A percentile compares a stretch with the other conserved stretches of the same genome.
Conservation (phyloP, 2,797 vertebrate species). For the Acrocephalus scirpaceus region DNA sequence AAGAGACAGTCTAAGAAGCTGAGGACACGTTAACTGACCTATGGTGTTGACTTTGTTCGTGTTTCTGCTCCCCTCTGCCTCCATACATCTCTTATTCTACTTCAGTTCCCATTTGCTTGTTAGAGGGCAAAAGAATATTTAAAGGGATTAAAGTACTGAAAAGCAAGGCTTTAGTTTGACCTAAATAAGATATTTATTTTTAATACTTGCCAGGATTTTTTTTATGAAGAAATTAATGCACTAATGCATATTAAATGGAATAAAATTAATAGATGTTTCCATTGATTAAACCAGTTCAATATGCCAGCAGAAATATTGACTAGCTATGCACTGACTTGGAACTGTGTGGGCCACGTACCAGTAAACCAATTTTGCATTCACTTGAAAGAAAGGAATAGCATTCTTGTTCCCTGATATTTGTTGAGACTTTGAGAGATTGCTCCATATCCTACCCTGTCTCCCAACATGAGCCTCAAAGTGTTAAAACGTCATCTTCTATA, state of each 20-base stretch:
- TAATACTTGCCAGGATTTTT: slow-evolving; percentile 66
- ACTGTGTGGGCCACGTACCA: slow-evolving; percentile 40
- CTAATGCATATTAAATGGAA: slow-evolving; percentile 65
- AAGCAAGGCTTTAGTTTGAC: slow-evolving; percentile 68
- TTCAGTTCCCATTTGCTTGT: slow-evolving; percentile 75
- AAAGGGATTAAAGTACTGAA: slow-evolving; percentile 73
- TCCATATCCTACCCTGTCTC: not conserved
- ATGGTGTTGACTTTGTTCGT: slow-evolving; percentile 24
- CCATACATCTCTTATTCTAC: slow-evolving; percentile 46
- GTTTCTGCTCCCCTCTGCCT: slow-evolving; percentile 58
- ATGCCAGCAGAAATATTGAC: slow-evolving; percentile 72
- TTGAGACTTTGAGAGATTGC: slow-evolving; percentile 18
- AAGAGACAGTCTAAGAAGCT: slow-evolving; percentile 76
- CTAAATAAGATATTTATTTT: slow-evolving; percentile 74
- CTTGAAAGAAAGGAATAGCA: slow-evolving; percentile 32
- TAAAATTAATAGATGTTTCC: slow-evolving; percentile 60
- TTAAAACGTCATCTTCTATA: not conserved
- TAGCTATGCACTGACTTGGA: slow-evolving; percentile 75
- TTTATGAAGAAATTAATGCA: slow-evolving; percentile 70
- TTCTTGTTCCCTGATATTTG: slow-evolving; percentile 50
- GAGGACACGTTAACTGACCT: slow-evolving; percentile 72
- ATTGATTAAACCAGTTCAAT: slow-evolving; percentile 59
- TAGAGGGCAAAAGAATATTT: slow-evolving; percentile 75
- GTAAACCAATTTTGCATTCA: slow-evolving; percentile 48
- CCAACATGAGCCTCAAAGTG: not conserved